phyloP scores from a whole-genome alignment of 2,888 invertebrate species.

The Polietes domitor region DNA sequence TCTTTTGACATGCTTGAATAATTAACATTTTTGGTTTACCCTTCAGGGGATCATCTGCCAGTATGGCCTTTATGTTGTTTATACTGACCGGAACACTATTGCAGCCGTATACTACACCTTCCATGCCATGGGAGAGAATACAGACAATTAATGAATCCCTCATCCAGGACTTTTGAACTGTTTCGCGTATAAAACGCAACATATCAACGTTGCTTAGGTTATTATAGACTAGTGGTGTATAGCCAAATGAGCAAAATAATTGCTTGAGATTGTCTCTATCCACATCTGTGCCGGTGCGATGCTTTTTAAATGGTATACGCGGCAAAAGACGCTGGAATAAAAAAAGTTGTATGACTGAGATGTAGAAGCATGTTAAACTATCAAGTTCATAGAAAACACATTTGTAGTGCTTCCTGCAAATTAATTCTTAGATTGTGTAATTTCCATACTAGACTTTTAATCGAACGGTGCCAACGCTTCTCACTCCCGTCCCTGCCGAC shows the following conservation, averaged over 20 bases:
- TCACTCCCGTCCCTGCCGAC: too few species aligned
- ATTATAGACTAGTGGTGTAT: slow-evolving; percentile 70
- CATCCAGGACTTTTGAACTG: slow-evolving; percentile 72
- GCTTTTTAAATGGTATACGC: slow-evolving; percentile 42
- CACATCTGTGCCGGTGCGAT: slow-evolving; percentile 76
- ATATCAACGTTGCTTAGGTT: slow-evolving; percentile 75
- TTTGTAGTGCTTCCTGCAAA: too few species aligned
- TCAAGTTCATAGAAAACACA: too few species aligned
- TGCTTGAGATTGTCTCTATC: slow-evolving; percentile 71
- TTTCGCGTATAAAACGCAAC: slow-evolving; percentile 71
- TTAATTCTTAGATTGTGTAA: too few species aligned
- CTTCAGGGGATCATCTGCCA: slow-evolving; percentile 79
- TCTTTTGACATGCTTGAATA: slow-evolving; percentile 84
- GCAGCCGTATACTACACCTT: slow-evolving; percentile 81
- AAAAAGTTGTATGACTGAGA: neutral
- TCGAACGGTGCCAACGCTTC: too few species aligned
- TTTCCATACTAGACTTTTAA: too few species aligned
- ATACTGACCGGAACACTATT: slow-evolving; percentile 81
- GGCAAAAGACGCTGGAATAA: slow-evolving; percentile 72
- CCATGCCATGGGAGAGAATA: slow-evolving; percentile 78
- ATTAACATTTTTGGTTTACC: slow-evolving; percentile 83
- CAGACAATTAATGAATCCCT: slow-evolving; percentile 78
- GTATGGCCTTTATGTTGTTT: slow-evolving; percentile 80
- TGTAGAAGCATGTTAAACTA: too few species aligned
- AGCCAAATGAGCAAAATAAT: slow-evolving; percentile 76